phyloP scores from a whole-genome alignment of 2,113 vertebrate species.

The Zootoca vivipara region DNA sequence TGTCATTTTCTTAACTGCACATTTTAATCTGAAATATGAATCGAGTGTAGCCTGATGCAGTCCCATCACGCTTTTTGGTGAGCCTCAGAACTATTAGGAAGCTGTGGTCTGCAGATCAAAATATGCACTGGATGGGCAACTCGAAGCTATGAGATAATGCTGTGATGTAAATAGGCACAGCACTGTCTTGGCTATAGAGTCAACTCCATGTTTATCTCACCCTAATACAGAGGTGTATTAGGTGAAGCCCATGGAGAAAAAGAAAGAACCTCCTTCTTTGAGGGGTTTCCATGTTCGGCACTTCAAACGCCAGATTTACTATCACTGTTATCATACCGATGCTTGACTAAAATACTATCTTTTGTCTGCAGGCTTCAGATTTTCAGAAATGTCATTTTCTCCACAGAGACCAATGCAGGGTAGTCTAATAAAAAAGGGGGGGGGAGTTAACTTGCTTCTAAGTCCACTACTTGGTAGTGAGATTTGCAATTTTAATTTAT shows the following conservation, averaged over 20 bases:
- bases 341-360: conserved; percentile 16
- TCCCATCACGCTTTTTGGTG: neutral
- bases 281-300: conserved; percentile 15
- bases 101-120: neutral
- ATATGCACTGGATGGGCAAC: neutral
- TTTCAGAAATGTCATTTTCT: conserved; percentile 18
- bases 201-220: conserved; percentile 14
- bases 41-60: neutral
- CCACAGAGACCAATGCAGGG: neutral
- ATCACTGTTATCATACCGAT: conserved; percentile 23
- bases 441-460: neutral
- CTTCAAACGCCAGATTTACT: conserved; percentile 24
- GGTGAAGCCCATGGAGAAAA: conserved; percentile 5
- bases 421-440: neutral
- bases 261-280: conserved; percentile 7
- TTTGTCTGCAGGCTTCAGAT: conserved; percentile 18
- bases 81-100: neutral
- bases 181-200: neutral
- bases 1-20: neutral
- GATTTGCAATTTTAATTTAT: neutral
- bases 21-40: neutral
- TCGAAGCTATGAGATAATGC: neutral
- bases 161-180: neutral
- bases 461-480: neutral
- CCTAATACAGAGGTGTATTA: neutral